A percentile compares a stretch with the other conserved stretches of the same genome.
phyloP scores from a whole-genome alignment of 2,888 invertebrate genomes.

The Molanna angustata region DNA sequence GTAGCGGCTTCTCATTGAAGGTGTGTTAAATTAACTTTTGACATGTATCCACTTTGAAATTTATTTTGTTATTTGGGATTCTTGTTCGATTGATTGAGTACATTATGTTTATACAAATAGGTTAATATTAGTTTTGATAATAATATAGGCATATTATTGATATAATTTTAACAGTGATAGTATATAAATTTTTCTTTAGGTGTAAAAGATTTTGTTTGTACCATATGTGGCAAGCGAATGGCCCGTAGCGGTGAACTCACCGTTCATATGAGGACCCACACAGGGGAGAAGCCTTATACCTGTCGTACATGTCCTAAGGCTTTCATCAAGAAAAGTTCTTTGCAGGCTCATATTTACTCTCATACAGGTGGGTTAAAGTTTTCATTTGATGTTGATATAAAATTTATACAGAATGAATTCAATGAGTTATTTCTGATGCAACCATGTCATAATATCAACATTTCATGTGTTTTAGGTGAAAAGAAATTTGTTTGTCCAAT shows the following conservation, averaged over 20 bases:
- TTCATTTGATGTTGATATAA: constrained; percentile 4
- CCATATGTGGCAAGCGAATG: constrained; percentile 29
- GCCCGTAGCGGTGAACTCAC: constrained; percentile 30
- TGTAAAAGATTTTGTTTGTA: constrained; percentile 29
- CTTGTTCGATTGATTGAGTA: not conserved
- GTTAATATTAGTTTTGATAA: not conserved
- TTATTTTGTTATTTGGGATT: not conserved
- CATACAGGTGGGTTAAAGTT: constrained; percentile 24
- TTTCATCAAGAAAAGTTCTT: constrained; percentile 29
- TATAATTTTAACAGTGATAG: not conserved
- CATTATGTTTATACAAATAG: no score
- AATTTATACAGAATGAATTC: not conserved
- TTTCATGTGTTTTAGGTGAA: constrained; percentile 19
- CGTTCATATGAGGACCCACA: constrained; percentile 30
- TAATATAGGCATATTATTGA: not conserved
- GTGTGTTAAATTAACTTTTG: no score
- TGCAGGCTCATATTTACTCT: constrained; percentile 28
- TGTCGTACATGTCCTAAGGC: constrained; percentile 26
- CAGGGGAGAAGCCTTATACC: constrained; percentile 28
- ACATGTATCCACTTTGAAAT: no score
- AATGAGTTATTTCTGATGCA: no score
- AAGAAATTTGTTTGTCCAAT: constrained; percentile 30
- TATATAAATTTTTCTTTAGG: constrained; percentile 13
- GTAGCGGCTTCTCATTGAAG: no score
- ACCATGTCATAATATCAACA: not conserved